Evolutionary conservation across 2,113 vertebrate genomes (phyloP).

Genomic region (Calonectris borealis): DNA sequence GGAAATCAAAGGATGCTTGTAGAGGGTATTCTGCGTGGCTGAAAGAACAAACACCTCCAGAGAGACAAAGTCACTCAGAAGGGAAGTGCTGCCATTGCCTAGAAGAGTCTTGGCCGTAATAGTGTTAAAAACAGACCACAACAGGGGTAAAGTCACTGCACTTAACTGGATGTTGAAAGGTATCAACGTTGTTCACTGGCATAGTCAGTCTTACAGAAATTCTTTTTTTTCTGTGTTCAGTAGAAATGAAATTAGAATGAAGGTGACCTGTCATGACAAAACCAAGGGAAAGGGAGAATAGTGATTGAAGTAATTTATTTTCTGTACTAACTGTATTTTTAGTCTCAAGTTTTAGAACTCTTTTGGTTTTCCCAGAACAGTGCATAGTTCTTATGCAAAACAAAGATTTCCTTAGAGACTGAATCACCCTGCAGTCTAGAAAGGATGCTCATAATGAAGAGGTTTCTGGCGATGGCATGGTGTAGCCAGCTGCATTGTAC

Average conservation of each 20-base stretch:
- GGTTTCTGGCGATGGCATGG: neutral
- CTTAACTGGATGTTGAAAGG: neutral
- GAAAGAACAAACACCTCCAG: neutral
- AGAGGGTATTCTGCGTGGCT: neutral
- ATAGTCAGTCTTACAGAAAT: neutral
- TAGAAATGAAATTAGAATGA: neutral
- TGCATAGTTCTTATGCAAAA: neutral
- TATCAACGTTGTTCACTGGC: neutral
- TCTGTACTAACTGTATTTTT: neutral
- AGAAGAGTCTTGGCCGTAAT: neutral
- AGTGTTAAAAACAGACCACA: neutral
- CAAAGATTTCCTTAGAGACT: neutral
- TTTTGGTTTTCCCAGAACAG: neutral
- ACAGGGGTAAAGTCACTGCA: neutral
- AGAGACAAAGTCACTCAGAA: neutral
- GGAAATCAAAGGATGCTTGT: neutral
- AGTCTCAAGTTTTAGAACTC: neutral
- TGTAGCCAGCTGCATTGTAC: neutral
- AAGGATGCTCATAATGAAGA: neutral
- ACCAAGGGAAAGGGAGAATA: neutral
- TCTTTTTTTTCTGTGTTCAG: neutral
- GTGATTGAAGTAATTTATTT: neutral
- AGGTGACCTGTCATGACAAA: neutral
- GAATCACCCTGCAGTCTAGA: neutral
- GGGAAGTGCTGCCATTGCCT: neutral